Conservation (phyloP, 2,113 vertebrate species). For the Apus apus region DNA sequence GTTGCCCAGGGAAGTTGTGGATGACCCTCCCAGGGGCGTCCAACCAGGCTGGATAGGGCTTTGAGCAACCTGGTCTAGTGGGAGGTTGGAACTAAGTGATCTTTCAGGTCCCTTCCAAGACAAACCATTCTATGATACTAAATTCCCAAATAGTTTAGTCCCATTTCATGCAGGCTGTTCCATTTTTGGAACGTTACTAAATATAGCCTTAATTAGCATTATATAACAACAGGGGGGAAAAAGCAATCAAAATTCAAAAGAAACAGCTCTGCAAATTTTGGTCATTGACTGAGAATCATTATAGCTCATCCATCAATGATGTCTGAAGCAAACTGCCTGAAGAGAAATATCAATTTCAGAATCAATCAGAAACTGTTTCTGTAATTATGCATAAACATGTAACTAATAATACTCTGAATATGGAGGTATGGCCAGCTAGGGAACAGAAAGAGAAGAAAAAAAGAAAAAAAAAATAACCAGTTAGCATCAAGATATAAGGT, state of each 20-base stretch:
- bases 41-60: no score
- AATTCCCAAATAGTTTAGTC: neutral
- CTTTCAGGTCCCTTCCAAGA: no score
- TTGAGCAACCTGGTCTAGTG: no score
- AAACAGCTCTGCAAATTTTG: neutral
- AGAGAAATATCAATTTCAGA: neutral
- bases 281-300: neutral
- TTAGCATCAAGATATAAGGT: neutral
- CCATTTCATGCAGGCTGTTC: neutral
- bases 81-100: no score
- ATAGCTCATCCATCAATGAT: neutral
- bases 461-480: neutral
- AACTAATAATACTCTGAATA: neutral
- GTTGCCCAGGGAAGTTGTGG: no score
- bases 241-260: neutral
- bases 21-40: no score
- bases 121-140: no score
- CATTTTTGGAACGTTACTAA: conserved; percentile 2
- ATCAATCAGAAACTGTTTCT: neutral
- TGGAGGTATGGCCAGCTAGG: neutral
- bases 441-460: neutral
- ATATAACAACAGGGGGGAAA: neutral
- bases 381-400: neutral
- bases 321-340: neutral
- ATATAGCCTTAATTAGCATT: conserved; percentile 12